These are phyloP conservation scores for Melinopterus prodromus DNA, from an alignment of 2,888 invertebrate genomes.

Conservation along the genomic window DNA sequence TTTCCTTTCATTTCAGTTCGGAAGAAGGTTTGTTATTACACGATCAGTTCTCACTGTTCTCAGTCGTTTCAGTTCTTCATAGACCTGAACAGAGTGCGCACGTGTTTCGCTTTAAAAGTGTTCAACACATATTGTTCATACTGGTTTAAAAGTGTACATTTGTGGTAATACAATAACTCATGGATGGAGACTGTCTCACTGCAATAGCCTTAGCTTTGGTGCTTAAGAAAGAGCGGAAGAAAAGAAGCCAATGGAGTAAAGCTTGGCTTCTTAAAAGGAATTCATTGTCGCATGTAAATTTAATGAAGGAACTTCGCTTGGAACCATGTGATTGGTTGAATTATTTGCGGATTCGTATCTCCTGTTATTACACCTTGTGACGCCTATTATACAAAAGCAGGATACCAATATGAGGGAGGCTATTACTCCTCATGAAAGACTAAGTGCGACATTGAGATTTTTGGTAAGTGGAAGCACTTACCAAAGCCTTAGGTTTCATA, in stretches of 20 bases:
- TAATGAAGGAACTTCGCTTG: slow-evolving; percentile 11
- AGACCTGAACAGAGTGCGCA: too few relatives aligned
- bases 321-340: slow-evolving; percentile 6
- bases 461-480: slow-evolving; percentile 29
- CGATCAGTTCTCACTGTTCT: too few relatives aligned
- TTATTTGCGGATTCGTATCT: slow-evolving; percentile 16
- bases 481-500: neutral
- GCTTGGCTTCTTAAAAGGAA: neutral
- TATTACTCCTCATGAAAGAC: slow-evolving; percentile 47
- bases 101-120: too few relatives aligned
- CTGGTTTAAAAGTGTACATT: too few relatives aligned
- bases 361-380: slow-evolving; percentile 7
- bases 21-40: too few relatives aligned
- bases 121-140: too few relatives aligned
- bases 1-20: too few relatives aligned
- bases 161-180: too few relatives aligned
- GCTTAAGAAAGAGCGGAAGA: neutral
- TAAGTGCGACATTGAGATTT: slow-evolving; percentile 47
- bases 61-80: too few relatives aligned
- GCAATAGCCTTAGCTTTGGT: too few relatives aligned
- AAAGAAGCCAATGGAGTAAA: slow-evolving; percentile 6
- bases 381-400: slow-evolving; percentile 37
- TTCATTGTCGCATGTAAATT: neutral
- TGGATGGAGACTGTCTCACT: too few relatives aligned
- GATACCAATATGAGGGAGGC: slow-evolving; percentile 48